A percentile compares a stretch with the other conserved stretches of the same genome.
Evolutionary conservation across 2,797 vertebrate species (phyloP).

Genomic region (Valencia hispanica): DNA sequence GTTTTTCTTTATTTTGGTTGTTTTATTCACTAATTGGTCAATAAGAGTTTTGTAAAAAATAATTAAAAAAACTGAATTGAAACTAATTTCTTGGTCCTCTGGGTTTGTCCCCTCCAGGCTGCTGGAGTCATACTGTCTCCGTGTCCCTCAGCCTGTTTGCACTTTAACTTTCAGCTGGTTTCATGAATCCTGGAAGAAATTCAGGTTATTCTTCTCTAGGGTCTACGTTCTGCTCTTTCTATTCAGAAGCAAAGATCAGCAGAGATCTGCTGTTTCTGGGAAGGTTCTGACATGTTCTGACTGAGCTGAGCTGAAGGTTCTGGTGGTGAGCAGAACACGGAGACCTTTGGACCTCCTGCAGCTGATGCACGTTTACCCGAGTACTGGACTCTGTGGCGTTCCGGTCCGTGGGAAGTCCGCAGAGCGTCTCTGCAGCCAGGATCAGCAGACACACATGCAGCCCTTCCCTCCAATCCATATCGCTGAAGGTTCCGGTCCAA

Average conservation of each 20-base stretch:
- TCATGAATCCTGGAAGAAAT: too few species aligned
- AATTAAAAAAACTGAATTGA: too few species aligned
- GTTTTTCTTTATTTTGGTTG: too few species aligned
- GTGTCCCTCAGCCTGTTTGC: too few species aligned
- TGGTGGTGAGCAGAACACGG: too few species aligned
- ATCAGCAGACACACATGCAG: conserved; percentile 5
- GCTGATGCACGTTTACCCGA: neutral
- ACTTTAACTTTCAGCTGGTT: too few species aligned
- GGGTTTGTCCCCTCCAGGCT: too few species aligned
- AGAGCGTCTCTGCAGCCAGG: neutral
- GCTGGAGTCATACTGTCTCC: too few species aligned
- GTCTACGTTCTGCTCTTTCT: neutral
- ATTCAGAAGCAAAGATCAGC: neutral
- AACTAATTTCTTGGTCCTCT: too few species aligned
- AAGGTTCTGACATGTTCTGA: neutral
- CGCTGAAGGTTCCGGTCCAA: neutral
- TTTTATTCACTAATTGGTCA: too few species aligned
- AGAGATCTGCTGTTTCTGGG: neutral
- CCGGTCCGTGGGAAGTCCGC: neutral
- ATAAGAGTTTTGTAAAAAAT: too few species aligned
- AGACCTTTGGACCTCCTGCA: neutral
- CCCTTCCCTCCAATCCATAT: neutral
- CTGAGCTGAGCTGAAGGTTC: neutral
- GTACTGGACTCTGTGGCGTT: neutral
- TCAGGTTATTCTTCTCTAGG: too few species aligned